A percentile compares a stretch with the other conserved stretches of the same genome.
Conservation (phyloP, 2,113 vertebrate species). For the Alosa alosa region DNA sequence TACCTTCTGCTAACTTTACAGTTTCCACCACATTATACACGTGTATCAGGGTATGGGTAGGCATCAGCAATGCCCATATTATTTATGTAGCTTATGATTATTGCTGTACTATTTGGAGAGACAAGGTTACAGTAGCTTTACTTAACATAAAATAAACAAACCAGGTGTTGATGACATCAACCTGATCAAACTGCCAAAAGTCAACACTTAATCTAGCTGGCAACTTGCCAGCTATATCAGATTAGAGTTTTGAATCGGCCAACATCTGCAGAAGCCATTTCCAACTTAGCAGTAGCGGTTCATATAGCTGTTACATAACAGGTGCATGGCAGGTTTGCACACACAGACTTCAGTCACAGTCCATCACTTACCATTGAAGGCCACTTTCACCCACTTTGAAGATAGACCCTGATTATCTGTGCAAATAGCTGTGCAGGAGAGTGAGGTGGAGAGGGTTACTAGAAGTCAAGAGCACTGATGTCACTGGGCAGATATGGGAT, state of each 20-base stretch:
- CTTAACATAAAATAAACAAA: background rate
- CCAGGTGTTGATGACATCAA: background rate
- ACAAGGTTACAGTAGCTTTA: background rate
- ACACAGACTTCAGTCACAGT: constrained; percentile 1
- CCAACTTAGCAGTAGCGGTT: background rate
- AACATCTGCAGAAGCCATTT: background rate
- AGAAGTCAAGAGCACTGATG: background rate
- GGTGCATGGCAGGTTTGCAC: background rate
- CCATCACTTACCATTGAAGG: background rate
- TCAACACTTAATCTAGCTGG: constrained; percentile 1
- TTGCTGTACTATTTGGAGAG: background rate
- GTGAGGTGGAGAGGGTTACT: background rate
- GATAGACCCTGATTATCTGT: background rate
- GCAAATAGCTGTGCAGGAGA: background rate
- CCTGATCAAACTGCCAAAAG: background rate
- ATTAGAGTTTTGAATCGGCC: background rate
- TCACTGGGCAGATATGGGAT: background rate
- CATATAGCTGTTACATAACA: background rate
- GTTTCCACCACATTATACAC: no score
- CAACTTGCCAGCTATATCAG: background rate
- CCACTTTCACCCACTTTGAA: constrained; percentile 10
- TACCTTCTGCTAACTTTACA: background rate
- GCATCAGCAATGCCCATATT: background rate
- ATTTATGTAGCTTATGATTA: background rate
- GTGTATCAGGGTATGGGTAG: background rate